Percentiles rank a stretch among this genome's conserved stretches.
Conservation (phyloP, 2,113 vertebrate species). For the Muntiacus reevesi region DNA sequence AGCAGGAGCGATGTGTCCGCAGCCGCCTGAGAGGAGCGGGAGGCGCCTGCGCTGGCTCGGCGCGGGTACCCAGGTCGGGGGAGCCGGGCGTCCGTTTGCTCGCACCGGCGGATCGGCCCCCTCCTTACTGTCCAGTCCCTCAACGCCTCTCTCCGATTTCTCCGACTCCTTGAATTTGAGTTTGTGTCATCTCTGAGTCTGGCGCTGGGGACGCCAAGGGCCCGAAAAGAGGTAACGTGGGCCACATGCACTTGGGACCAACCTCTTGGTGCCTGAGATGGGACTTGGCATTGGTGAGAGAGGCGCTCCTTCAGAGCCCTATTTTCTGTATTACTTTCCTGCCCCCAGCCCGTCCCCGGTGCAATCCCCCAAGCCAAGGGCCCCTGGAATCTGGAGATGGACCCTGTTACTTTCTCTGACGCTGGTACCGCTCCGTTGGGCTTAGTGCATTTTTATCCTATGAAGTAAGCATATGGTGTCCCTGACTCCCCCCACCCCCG, state of each 20-base stretch:
- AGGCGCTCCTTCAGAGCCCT: background rate
- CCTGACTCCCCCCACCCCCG: fast-evolving
- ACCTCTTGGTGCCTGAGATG: background rate
- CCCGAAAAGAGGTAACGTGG: background rate
- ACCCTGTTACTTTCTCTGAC: background rate
- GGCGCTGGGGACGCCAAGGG: background rate
- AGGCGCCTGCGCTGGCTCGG: background rate
- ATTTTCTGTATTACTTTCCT: background rate
- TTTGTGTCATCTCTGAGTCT: background rate
- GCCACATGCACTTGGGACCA: background rate
- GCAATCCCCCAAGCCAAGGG: background rate
- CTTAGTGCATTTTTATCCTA: background rate
- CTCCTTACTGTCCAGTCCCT: background rate
- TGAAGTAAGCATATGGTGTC: background rate
- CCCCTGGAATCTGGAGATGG: background rate
- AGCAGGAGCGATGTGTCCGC: background rate
- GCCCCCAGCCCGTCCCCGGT: background rate
- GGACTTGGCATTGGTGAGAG: background rate
- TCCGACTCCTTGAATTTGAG: background rate
- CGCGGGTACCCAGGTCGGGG: background rate
- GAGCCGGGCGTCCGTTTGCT: background rate
- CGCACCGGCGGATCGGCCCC: fast-evolving
- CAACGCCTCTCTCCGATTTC: background rate
- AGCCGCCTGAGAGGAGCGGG: background rate
- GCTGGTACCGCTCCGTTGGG: background rate